Base-by-base conservation (phyloP, 2,113 vertebrate genomes). In the Tilapia sparmanii region DNA sequence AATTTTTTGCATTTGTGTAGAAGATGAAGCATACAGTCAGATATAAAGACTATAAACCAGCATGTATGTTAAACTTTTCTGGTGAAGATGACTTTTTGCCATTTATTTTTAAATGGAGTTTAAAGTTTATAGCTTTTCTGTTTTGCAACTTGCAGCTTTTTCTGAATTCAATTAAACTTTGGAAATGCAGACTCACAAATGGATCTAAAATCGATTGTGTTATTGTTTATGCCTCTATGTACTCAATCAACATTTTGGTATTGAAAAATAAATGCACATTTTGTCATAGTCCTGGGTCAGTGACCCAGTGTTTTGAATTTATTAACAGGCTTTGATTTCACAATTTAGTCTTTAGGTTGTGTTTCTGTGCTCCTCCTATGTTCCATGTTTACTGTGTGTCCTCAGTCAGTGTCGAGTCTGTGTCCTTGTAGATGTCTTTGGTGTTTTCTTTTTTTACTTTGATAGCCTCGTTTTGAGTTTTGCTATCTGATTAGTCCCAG, bases 261-360 rank as follows among this genome's bases (percentile, higher is more conserved):
- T 45, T 16, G 40, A 4, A 45, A 73, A 45, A 24, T 10, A 73
- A 73, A 73, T 1, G 0, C 38, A 10, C 22, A 10, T 16, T 42
- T 1, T 63, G 16, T 19, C 59, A 11, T 2, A 10, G 59, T 35
- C 59, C 16, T 1, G 59, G 29, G 16, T 63, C 4, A 19, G 16
- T 0, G 59, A 63, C 29, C 59, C 0, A 3, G 2, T 5, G 10
- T 11, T 63, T n/a, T 63, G 59, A 63, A 63, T 35, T 35, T 35
- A 63, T 63, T 63, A 63, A 63, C n/a, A 63, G 59, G 18, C 10
- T 7, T 35, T 63, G 10, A 63, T 63, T 0, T 63, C 31, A 35
- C 5, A 19, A 63, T 63, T n/a, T 1, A 63, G 3, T 0, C 59
- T 63, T 3, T 63, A 63, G 31, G 31, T 63, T 35, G 59, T 63